phyloP scores from a whole-genome alignment of 2,113 vertebrate genomes.

The Picathartes gymnocephalus region DNA sequence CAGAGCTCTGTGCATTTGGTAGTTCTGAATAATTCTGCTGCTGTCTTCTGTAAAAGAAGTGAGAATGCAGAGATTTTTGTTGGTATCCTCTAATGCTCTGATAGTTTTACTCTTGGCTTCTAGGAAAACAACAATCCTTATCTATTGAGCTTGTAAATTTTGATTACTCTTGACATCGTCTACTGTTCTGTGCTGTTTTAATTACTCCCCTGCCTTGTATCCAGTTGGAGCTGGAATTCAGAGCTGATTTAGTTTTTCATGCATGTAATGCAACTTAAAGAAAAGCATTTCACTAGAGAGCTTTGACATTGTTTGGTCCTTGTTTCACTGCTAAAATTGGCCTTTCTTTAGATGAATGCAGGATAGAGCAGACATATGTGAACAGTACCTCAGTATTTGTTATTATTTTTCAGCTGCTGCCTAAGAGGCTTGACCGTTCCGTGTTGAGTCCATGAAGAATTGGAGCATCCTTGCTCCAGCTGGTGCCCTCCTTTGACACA shows the following conservation, averaged over 20 bases:
- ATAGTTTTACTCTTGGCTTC: not conserved
- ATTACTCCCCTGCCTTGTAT: conserved; percentile 52
- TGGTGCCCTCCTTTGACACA: not conserved
- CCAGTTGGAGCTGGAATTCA: conserved; percentile 27
- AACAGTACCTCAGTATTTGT: conserved; percentile 15
- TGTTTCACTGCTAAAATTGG: conserved; percentile 50
- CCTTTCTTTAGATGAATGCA: conserved; percentile 57
- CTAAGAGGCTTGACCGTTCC: not conserved
- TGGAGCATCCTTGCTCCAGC: not conserved
- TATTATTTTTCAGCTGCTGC: not conserved
- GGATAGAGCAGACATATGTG: conserved; percentile 47
- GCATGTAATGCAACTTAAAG: conserved; percentile 21
- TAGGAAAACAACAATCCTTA: not conserved
- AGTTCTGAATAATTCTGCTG: conserved; percentile 23
- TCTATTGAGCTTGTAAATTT: conserved; percentile 39
- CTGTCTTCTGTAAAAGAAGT: not conserved
- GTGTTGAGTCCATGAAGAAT: not conserved
- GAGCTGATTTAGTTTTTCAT: conserved; percentile 30
- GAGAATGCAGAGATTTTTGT: not conserved
- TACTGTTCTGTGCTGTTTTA: conserved; percentile 36
- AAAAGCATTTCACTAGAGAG: conserved; percentile 58
- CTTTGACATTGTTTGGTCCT: conserved; percentile 38
- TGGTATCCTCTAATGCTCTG: conserved; percentile 10
- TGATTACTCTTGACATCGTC: conserved; percentile 35
- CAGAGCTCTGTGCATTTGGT: not conserved